These are phyloP conservation scores for Cyprinodon brontotheroides DNA, from an alignment of 2,113 vertebrate species.

Conservation along the genomic window DNA sequence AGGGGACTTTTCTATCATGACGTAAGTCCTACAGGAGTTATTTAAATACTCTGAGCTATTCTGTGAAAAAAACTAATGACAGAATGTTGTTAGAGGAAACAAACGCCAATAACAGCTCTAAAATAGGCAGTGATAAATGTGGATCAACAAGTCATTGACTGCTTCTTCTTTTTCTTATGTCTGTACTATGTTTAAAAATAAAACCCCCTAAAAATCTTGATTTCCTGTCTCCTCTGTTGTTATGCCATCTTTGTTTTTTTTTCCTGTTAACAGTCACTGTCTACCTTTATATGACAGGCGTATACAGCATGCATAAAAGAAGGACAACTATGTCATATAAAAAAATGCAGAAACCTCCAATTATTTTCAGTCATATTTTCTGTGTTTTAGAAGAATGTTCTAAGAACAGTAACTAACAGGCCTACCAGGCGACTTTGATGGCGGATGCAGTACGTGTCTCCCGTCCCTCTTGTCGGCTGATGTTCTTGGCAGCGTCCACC, in stretches of 20 bases:
- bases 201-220: background rate
- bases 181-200: too few relatives aligned
- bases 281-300: background rate
- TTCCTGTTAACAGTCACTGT: background rate
- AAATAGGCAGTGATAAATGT: too few relatives aligned
- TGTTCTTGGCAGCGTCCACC: constrained; percentile 90
- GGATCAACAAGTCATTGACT: too few relatives aligned
- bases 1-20: background rate
- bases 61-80: too few relatives aligned
- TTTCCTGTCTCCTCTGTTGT: background rate
- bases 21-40: too few relatives aligned
- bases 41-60: too few relatives aligned
- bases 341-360: too few relatives aligned
- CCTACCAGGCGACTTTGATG: constrained; percentile 88
- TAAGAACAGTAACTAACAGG: constrained; percentile 24
- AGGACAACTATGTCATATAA: background rate
- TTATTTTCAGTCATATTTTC: constrained; percentile 37
- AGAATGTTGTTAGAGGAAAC: too few relatives aligned
- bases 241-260: background rate
- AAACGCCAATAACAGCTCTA: too few relatives aligned
- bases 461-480: constrained; percentile 91
- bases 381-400: constrained; percentile 10
- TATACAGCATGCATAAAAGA: background rate
- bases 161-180: too few relatives aligned
- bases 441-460: constrained; percentile 92